Evolutionary conservation across 2,113 vertebrate genomes (phyloP).

Genomic region (Sciurus niger): DNA sequence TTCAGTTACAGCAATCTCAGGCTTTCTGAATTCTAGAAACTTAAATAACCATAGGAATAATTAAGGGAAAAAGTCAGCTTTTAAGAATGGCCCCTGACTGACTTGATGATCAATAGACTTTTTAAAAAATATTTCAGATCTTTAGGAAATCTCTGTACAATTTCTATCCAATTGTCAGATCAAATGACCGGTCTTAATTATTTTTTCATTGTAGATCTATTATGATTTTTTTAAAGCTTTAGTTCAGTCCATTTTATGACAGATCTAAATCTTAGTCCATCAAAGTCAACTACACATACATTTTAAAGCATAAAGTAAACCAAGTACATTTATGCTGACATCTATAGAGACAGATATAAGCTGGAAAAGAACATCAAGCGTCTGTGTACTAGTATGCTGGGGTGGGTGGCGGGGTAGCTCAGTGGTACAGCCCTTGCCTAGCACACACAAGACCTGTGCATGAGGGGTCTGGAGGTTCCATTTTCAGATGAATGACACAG

Average conservation of each 20-base stretch:
- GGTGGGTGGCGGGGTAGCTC: background rate
- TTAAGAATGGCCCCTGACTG: background rate
- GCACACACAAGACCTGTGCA: background rate
- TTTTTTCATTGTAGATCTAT: background rate
- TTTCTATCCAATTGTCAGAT: background rate
- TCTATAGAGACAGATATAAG: background rate
- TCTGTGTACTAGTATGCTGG: background rate
- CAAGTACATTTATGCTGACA: background rate
- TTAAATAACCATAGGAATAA: background rate
- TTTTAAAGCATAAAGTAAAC: background rate
- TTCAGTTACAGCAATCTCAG: background rate
- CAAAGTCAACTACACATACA: background rate
- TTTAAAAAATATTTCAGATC: background rate
- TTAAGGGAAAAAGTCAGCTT: background rate
- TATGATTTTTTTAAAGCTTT: conserved; percentile 7
- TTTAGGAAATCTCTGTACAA: background rate
- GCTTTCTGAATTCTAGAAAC: conserved; percentile 29
- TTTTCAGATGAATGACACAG: fast-evolving
- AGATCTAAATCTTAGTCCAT: background rate
- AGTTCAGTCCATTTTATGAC: background rate
- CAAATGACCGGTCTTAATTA: background rate
- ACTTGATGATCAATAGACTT: background rate
- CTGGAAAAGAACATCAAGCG: background rate
- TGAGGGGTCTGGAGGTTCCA: background rate
- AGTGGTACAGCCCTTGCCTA: background rate